Conservation (phyloP, 2,797 vertebrate species). For the Hoplostethus mediterraneus region DNA sequence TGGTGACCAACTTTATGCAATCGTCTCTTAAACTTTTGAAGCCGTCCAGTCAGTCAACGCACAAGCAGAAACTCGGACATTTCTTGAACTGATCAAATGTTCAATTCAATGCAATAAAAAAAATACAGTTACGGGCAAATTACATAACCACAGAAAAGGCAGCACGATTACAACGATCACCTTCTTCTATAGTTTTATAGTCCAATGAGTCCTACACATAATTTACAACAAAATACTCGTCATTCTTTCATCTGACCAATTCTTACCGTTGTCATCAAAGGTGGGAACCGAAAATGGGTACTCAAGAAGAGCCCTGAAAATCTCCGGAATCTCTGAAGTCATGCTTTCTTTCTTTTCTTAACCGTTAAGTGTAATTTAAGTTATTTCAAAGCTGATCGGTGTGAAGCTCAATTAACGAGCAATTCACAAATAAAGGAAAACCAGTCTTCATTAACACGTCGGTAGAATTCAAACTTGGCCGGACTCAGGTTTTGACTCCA, state of each 20-base stretch:
- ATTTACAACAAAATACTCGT: background rate
- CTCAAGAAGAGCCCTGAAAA: constrained; percentile 91
- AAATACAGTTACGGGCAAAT: too few relatives aligned
- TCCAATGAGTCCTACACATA: too few relatives aligned
- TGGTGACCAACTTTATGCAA: too few relatives aligned
- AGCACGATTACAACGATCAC: too few relatives aligned
- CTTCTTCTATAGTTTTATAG: too few relatives aligned
- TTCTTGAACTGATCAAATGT: background rate
- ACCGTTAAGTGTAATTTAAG: background rate
- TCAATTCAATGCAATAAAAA: background rate
- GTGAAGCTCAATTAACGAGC: background rate
- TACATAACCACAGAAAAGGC: too few relatives aligned
- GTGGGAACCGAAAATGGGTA: constrained; percentile 87
- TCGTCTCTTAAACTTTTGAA: too few relatives aligned
- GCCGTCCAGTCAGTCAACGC: background rate
- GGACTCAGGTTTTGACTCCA: background rate
- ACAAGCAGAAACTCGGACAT: background rate
- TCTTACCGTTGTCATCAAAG: constrained; percentile 88
- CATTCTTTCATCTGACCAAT: background rate
- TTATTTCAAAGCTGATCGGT: background rate
- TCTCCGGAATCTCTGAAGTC: constrained; percentile 91
- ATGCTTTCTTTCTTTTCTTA: constrained; percentile 50
- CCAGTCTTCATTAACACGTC: too few relatives aligned
- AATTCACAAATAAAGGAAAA: background rate
- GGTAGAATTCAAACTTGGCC: background rate